These are phyloP conservation scores for Sander vitreus DNA, from an alignment of 2,113 vertebrate species.

Conservation along the genomic window DNA sequence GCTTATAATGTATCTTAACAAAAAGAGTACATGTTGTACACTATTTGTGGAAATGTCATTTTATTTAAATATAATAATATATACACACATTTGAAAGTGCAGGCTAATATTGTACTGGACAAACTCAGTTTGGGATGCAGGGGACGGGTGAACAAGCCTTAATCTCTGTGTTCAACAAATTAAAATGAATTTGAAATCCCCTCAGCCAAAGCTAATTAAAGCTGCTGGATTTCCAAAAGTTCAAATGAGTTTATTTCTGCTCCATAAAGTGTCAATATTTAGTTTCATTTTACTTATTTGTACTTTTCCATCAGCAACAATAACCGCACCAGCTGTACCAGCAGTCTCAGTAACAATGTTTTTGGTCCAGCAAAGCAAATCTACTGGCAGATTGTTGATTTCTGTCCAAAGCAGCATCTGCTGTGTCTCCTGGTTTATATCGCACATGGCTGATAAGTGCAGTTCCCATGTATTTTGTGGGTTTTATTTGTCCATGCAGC, in stretches of 20 bases:
- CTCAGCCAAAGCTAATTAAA: not conserved
- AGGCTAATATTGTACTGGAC: not conserved
- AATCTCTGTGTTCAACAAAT: slow-evolving; percentile 23
- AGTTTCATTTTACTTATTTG: not conserved
- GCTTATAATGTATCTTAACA: not conserved
- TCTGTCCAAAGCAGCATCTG: slow-evolving; percentile 22
- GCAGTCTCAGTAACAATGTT: not conserved
- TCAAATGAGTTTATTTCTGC: slow-evolving; percentile 16
- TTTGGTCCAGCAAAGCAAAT: slow-evolving; percentile 4
- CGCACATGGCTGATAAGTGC: not conserved
- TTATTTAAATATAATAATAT: not conserved
- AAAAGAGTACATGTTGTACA: no score
- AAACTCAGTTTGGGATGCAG: not conserved
- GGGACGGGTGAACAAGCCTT: not conserved
- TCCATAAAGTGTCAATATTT: slow-evolving; percentile 2
- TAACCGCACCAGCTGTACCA: not conserved
- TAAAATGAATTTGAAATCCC: slow-evolving; percentile 19
- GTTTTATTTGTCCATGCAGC: not conserved
- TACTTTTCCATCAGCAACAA: not conserved
- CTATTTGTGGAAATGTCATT: not conserved
- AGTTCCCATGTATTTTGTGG: not conserved
- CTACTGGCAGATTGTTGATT: slow-evolving; percentile 31
- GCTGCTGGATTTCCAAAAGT: not conserved
- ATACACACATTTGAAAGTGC: not conserved
- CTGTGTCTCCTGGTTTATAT: slow-evolving; percentile 9